Conservation (phyloP, 2,797 vertebrate genomes). For the Coilia nasus region DNA sequence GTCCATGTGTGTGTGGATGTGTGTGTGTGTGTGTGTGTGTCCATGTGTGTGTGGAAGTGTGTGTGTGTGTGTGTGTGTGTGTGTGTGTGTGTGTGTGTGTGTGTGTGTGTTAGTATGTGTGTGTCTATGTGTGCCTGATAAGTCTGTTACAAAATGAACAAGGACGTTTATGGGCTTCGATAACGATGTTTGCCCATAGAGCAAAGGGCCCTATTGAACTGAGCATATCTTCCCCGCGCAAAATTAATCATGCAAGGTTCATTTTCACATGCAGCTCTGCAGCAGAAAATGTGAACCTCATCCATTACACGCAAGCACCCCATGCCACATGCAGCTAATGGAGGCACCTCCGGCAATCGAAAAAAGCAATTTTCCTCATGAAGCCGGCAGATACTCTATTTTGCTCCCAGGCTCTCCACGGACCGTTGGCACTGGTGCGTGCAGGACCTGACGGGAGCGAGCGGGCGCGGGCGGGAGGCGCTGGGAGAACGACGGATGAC, state of each 20-base stretch:
- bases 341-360: slow-evolving; percentile 74
- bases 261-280: slow-evolving; percentile 72
- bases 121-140: neutral
- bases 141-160: neutral
- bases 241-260: slow-evolving; percentile 73
- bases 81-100: neutral
- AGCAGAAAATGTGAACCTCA: slow-evolving; percentile 64
- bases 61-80: slow-evolving; percentile 1
- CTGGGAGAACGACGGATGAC: slow-evolving; percentile 66
- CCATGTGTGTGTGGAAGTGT: neutral
- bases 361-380: slow-evolving; percentile 81
- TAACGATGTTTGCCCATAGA: neutral
- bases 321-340: slow-evolving; percentile 72
- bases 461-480: slow-evolving; percentile 56
- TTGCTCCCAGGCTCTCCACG: slow-evolving; percentile 69
- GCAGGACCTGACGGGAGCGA: slow-evolving; percentile 33
- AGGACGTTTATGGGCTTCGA: neutral
- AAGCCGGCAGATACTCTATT: slow-evolving; percentile 78
- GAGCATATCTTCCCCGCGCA: slow-evolving; percentile 57
- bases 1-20: neutral
- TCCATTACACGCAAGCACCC: slow-evolving; percentile 69
- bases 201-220: slow-evolving; percentile 45
- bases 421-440: slow-evolving; percentile 55
- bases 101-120: neutral
- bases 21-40: no score